phyloP scores from a whole-genome alignment of 1,140 invertebrate genomes.

The Drosophila varians region DNA sequence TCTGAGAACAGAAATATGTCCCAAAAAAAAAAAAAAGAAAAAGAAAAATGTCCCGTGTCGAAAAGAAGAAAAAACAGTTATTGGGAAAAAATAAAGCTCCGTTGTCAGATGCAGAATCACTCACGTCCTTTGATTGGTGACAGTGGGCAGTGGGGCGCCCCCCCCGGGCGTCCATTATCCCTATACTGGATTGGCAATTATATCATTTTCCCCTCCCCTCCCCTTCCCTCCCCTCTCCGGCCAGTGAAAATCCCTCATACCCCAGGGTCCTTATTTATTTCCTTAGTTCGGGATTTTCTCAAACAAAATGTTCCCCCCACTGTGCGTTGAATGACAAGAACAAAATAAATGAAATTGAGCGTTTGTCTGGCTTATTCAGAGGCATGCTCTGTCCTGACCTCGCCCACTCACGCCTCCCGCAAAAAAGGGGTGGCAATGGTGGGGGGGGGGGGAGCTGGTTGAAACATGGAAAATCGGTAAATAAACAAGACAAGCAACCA shows the following conservation, averaged over 20 bases:
- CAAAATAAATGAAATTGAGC: conserved; percentile 69
- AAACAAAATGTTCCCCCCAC: conserved; percentile 32
- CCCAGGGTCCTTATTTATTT: conserved; percentile 10
- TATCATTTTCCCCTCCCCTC: conserved; percentile 37
- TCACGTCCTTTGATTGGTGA: conserved; percentile 37
- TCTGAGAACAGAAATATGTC: too few species aligned
- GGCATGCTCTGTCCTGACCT: conserved; percentile 7
- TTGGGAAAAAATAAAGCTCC: conserved; percentile 5
- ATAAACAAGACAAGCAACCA: conserved; percentile 44
- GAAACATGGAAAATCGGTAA: conserved; percentile 61
- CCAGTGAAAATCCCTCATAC: conserved; percentile 19
- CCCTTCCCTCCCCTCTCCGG: too few species aligned
- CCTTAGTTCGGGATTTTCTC: conserved; percentile 19
- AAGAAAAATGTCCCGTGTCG: neutral
- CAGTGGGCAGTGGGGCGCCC: conserved; percentile 29
- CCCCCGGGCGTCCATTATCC: too few species aligned
- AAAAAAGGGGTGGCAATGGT: conserved; percentile 7
- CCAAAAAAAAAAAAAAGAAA: neutral
- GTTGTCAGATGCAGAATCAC: conserved; percentile 23
- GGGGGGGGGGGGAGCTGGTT: too few species aligned
- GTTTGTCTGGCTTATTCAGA: conserved; percentile 37
- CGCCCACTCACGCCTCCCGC: conserved; percentile 9
- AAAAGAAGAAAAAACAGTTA: conserved; percentile 12
- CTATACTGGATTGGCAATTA: conserved; percentile 23
- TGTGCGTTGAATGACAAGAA: conserved; percentile 64